phyloP scores from a whole-genome alignment of 2,888 invertebrate species.

The Cyrtodaria siliqua region DNA sequence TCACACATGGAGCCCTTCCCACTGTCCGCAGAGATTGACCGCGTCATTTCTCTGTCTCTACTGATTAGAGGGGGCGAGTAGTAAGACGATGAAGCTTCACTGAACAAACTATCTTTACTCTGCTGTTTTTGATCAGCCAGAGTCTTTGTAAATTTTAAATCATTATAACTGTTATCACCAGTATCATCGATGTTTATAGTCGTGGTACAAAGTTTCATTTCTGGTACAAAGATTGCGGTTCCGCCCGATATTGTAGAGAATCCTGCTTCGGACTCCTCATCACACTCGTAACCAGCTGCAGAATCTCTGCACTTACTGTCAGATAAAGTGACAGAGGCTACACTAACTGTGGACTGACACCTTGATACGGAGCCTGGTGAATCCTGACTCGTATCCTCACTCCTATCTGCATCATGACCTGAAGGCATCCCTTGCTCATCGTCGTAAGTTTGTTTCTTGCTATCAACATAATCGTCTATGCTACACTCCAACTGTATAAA shows the following conservation, averaged over 20 bases:
- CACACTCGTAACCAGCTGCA: constrained; percentile 35
- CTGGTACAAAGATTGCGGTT: constrained; percentile 63
- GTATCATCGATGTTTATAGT: constrained; percentile 7
- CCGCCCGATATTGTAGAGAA: constrained; percentile 70
- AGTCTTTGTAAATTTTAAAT: constrained; percentile 17
- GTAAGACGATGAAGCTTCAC: constrained; percentile 63
- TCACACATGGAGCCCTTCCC: constrained; percentile 77
- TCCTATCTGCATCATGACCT: constrained; percentile 11
- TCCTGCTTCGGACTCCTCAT: constrained; percentile 62
- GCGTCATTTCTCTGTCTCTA: constrained; percentile 63
- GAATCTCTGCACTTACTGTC: not conserved
- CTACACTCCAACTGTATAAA: constrained; percentile 48
- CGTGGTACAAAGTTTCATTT: not conserved
- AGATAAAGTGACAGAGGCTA: constrained; percentile 1
- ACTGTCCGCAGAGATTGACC: constrained; percentile 75
- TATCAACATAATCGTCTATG: constrained; percentile 36
- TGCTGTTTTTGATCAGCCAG: constrained; percentile 62
- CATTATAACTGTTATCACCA: not conserved
- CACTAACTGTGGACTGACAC: constrained; percentile 22
- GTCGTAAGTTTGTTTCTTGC: not conserved
- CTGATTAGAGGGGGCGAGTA: constrained; percentile 33
- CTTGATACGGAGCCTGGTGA: constrained; percentile 46
- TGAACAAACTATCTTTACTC: constrained; percentile 76
- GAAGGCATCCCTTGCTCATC: constrained; percentile 7
- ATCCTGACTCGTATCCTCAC: not conserved